phyloP scores from a whole-genome alignment of 2,113 vertebrate genomes.

The Bettongia penicillata region DNA sequence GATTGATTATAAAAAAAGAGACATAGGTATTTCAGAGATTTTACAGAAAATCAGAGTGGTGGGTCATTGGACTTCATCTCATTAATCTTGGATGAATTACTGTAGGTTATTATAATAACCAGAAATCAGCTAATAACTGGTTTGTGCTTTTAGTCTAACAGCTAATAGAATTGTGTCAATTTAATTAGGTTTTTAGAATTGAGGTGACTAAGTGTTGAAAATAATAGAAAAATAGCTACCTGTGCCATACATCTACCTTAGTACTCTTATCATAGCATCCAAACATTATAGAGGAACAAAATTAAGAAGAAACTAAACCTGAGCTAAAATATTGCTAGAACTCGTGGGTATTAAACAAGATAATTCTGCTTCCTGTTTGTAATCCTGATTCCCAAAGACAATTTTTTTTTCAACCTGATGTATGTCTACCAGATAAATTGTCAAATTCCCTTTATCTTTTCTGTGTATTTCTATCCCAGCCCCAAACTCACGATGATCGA shows the following conservation, averaged over 20 bases:
- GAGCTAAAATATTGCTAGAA: not conserved
- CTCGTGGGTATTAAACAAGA: not conserved
- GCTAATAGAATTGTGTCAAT: constrained; percentile 6
- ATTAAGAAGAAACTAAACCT: constrained; percentile 28
- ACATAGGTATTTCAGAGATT: not conserved
- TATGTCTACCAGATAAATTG: not conserved
- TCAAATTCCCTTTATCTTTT: not conserved
- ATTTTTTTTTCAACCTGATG: not conserved
- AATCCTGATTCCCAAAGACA: not conserved
- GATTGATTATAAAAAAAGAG: not conserved
- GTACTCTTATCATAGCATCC: constrained; percentile 26
- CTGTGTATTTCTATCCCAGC: not conserved
- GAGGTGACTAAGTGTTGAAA: not conserved
- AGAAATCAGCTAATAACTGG: not conserved
- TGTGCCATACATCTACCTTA: constrained; percentile 11
- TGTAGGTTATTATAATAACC: not conserved
- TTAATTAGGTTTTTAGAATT: constrained; percentile 30
- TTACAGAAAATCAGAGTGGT: not conserved
- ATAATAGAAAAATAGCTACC: not conserved
- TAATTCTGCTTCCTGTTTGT: not conserved
- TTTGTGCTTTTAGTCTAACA: not conserved
- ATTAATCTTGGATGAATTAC: constrained; percentile 34
- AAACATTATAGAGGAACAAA: constrained; percentile 34
- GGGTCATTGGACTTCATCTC: not conserved
- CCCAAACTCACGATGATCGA: not conserved